phyloP scores from a whole-genome alignment of 2,797 vertebrate genomes.

The Chaunax sp. region DNA sequence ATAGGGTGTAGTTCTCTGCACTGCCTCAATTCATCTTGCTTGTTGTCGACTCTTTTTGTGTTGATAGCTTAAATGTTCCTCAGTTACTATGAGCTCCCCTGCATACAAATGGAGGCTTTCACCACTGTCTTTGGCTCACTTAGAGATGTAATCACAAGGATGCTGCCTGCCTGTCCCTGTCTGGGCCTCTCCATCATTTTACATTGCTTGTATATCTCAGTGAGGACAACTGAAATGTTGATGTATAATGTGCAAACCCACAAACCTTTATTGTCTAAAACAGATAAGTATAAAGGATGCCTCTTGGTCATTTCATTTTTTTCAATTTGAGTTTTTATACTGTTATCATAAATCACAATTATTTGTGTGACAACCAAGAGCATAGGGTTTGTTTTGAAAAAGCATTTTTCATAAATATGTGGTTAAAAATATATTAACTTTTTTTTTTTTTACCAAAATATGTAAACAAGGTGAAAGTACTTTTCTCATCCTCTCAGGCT shows the following conservation, averaged over 20 bases:
- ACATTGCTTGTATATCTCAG: slow-evolving; percentile 12
- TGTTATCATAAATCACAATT: neutral
- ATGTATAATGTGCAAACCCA: neutral
- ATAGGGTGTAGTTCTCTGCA: slow-evolving; percentile 31
- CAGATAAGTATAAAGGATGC: neutral
- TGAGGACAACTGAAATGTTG: slow-evolving; percentile 21
- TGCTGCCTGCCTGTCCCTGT: slow-evolving; percentile 24
- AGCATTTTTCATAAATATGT: too few relatives aligned
- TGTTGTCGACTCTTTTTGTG: slow-evolving; percentile 34
- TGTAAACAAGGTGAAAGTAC: too few relatives aligned
- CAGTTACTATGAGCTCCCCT: slow-evolving; percentile 30
- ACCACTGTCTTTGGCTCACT: slow-evolving; percentile 38
- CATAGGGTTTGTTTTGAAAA: neutral
- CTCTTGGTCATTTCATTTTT: neutral
- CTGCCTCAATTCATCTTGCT: slow-evolving; percentile 49
- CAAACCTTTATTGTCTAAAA: slow-evolving; percentile 13
- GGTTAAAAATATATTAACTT: too few relatives aligned
- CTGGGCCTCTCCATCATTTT: slow-evolving; percentile 44
- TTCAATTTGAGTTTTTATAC: slow-evolving; percentile 3
- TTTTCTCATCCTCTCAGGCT: slow-evolving; percentile 1
- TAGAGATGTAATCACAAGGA: slow-evolving; percentile 59
- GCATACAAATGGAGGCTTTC: slow-evolving; percentile 65
- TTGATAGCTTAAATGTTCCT: slow-evolving; percentile 52
- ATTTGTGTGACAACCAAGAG: neutral
- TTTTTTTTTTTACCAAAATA: neutral